Base-by-base conservation (phyloP, 2,888 invertebrate species). In the Sericinus montela region DNA sequence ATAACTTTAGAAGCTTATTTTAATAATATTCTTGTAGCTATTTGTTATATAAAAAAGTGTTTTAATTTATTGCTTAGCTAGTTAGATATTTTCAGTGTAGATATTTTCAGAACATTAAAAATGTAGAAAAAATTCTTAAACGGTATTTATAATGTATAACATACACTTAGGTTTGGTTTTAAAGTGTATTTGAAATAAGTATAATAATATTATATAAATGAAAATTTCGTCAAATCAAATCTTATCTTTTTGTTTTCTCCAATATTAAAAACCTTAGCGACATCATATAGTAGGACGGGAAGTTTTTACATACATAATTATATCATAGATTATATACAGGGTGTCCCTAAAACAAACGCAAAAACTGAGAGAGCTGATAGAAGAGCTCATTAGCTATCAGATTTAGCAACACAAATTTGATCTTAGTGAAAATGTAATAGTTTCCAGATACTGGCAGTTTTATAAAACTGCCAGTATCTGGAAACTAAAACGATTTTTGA, bases 1-100 rank as follows among this genome's bases (percentile, higher is more conserved):
- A 81, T 63, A 81, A 85, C 61, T 82, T 84, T 65, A 80, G 71
- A 67, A 86, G 85, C 67, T 75, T 88, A 59, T 84, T 85, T 77
- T 88, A 72, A 80, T 15, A 37, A 43, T 10, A n/a, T n/a, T n/a
- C 23, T 28, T 44, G 9, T 23, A 47, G n/a, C 29, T 41, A 37
- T 43, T 32, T 32, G n/a, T 44, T 19, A 45, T 50, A 50, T 48
- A 42, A 34, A 46, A 38, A 55, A 45, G 39, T 56, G 48, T 54
- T 30, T 55, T 52, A 50, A 55, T 47, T 48, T 53, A 47, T 60
- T 50, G 54, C 45, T 41, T 50, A 55, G 53, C 52, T 57, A 58
- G 57, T 55, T 58, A 30, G 10, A n/a, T 30, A 4, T 30, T 32
- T 11, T 34, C 32, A 10, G 8, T 41, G 45, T 51, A 51, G 50